Evolutionary conservation across 2,888 invertebrate genomes (phyloP).

Genomic region (Drosophila dives): DNA sequence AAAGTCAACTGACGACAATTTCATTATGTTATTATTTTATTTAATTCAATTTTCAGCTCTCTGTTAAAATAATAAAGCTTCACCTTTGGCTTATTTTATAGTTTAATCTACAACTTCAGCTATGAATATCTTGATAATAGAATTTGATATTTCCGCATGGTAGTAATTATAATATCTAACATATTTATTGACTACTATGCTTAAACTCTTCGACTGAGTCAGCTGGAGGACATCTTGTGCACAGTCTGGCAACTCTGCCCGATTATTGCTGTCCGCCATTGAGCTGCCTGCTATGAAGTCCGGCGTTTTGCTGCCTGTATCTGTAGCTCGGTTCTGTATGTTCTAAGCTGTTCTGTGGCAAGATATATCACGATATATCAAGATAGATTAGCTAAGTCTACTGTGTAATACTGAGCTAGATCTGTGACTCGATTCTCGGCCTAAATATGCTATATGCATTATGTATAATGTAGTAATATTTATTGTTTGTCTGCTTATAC

Average conservation of each 20-base stretch:
- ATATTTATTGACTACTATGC: neutral
- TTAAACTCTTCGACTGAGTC: neutral
- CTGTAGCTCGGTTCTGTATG: neutral
- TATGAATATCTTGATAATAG: neutral
- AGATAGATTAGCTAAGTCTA: neutral
- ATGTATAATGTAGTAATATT: neutral
- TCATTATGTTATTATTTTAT: neutral
- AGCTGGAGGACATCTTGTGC: neutral
- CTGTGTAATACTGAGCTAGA: neutral
- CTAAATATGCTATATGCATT: neutral
- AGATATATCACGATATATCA: no score
- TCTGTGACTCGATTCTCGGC: neutral
- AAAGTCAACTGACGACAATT: neutral
- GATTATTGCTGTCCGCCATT: neutral
- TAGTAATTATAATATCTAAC: neutral
- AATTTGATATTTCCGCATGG: neutral
- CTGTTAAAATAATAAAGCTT: neutral
- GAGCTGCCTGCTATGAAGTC: neutral
- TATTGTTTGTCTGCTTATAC: neutral
- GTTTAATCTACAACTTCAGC: neutral
- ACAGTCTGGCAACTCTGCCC: neutral
- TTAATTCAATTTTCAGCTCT: neutral
- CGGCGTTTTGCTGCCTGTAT: neutral
- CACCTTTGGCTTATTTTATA: neutral
- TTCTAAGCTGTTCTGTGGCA: neutral